Evolutionary conservation across 2,797 vertebrate genomes (phyloP), one percentile per base, ranked within the genome.

Genomic region (Amphiprion clarkii): DNA sequence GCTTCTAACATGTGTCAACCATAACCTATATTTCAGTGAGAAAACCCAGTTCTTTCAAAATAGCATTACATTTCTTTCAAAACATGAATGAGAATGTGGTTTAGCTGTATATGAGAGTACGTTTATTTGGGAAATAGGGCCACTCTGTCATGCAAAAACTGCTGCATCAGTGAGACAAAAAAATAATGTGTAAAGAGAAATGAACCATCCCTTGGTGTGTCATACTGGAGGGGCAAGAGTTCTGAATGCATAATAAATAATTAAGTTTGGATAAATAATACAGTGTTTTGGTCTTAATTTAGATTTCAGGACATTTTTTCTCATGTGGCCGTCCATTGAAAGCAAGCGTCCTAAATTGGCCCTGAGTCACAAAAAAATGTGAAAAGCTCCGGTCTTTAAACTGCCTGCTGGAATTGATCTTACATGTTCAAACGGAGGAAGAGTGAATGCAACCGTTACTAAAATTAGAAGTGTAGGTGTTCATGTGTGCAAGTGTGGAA

Each of bases 211-310:
- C 23, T 10, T 48, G 3, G 17, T 73, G 69, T 25, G 16, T 83
- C 67, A 75, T 40, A 76, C 71, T 52, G 64, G 64, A 55, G 53
- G 14, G 40, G 58, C 49, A 80, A 59, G 31, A 82, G 42, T 33
- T 71, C 16, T 76, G 58, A 83, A 85, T 81, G 76, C 49, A 59
- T n/a, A n/a, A 78, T 85, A 54, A 84, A 88, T 83, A 75, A 86
- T 86, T 71, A n/a, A 88, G 74, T 40, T 29, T 59, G 51, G 61
- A 82, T 84, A 74, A 87, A 87, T 84, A 90, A 87, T 82, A 46
- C 12, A 90, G 53, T 59, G 49, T 55, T 68, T 67, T 74, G 19
- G 62, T 79, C 82, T 83, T 78, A 61, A 83, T 79, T 85, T 88
- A 81, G 74, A 76, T 66, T 88, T 58, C 54, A 73, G 67, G 71